These are phyloP conservation scores for Dexiosoma caninum DNA, from an alignment of 2,888 invertebrate genomes.

Conservation along the genomic window DNA sequence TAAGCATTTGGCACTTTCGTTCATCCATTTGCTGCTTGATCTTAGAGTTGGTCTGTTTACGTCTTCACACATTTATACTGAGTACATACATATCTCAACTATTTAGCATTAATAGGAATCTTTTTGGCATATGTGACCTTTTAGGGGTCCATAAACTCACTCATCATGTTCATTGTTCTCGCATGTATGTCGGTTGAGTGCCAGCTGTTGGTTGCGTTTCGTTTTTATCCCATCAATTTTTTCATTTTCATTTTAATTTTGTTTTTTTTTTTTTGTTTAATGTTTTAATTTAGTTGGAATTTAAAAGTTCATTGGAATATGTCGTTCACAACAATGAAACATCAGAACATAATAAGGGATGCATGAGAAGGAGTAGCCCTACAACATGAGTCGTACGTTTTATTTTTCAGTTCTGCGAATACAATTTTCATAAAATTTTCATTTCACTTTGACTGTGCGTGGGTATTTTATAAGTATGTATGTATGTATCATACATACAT, in stretches of 20 bases:
- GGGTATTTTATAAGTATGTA: not conserved
- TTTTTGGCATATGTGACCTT: slow-evolving; percentile 46
- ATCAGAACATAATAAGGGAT: not conserved
- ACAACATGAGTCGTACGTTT: slow-evolving; percentile 31
- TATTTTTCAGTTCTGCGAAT: slow-evolving; percentile 32
- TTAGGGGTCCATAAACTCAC: slow-evolving; percentile 12
- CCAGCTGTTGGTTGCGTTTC: slow-evolving; percentile 30
- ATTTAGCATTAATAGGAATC: slow-evolving; percentile 19
- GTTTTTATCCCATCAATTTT: not conserved
- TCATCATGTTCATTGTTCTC: not conserved
- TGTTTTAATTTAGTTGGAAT: slow-evolving; percentile 43
- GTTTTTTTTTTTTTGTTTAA: too few species aligned
- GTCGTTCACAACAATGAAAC: not conserved
- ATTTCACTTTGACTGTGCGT: not conserved
- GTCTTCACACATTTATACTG: too few species aligned
- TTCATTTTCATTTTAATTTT: not conserved
- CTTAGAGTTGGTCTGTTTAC: not conserved
- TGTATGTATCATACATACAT: not conserved
- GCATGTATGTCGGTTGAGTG: slow-evolving; percentile 18
- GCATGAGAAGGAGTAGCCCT: slow-evolving; percentile 6
- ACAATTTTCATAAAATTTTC: slow-evolving; percentile 18
- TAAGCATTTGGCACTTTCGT: not conserved
- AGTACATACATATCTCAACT: slow-evolving; percentile 5
- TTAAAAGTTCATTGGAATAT: slow-evolving; percentile 41
- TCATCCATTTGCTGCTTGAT: slow-evolving; percentile 6